Evolutionary conservation across 37 sponge, comb jelly and placozoan species (phyloP).

Genomic region (Ianthella basta): DNA sequence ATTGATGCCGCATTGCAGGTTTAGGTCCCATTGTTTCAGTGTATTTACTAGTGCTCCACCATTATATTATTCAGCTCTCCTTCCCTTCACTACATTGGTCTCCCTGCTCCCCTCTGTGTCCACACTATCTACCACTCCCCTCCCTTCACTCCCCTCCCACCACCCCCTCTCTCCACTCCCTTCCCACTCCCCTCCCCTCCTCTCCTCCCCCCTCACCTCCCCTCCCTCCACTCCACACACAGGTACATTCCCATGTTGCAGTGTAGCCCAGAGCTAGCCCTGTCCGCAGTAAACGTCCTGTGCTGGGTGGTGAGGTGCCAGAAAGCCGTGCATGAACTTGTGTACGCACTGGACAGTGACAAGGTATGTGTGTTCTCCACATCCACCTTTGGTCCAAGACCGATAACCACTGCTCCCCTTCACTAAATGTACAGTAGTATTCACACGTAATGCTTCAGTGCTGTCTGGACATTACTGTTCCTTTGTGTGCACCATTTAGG

Average conservation of each 20-base stretch:
- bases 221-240: background rate
- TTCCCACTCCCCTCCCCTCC: background rate
- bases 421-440: no score
- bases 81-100: no score
- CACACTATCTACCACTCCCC: no score
- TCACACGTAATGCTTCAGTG: no score
- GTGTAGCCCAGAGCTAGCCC: conserved; percentile 72
- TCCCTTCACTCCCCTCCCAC: no score
- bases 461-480: no score
- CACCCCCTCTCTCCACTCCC: background rate
- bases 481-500: no score
- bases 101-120: no score
- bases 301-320: conserved; percentile 46
- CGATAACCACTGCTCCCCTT: background rate
- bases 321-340: conserved; percentile 44
- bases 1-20: background rate
- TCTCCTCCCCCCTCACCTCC: background rate
- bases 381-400: background rate
- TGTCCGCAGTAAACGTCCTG: conserved; percentile 79
- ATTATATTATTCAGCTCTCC: no score
- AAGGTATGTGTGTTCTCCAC: conserved; percentile 57
- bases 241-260: conserved; percentile 79
- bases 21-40: no score
- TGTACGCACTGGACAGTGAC: conserved; percentile 41
- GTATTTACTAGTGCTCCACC: no score